Percentiles rank a stretch among this genome's conserved stretches.
Evolutionary conservation across 2,888 invertebrate species (phyloP).

Genomic region (Mythimna pallens): DNA sequence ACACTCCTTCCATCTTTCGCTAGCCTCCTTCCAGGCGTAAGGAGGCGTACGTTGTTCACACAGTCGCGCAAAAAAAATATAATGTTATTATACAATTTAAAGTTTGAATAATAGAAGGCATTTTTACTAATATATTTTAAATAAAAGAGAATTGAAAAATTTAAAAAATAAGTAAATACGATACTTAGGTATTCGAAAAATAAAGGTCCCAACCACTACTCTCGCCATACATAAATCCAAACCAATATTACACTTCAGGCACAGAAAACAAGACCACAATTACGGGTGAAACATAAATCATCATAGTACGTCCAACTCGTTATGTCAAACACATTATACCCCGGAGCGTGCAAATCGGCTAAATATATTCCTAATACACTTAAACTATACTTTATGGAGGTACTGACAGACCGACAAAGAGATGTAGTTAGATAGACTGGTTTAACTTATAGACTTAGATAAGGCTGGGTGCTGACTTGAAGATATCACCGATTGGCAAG

Average conservation of each 20-base stretch:
- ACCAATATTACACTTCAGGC: slow-evolving; percentile 25
- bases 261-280: slow-evolving; percentile 59
- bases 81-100: too few relatives aligned
- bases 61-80: too few relatives aligned
- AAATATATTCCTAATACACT: slow-evolving; percentile 74
- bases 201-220: background rate
- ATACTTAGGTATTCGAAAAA: too few relatives aligned
- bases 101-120: too few relatives aligned
- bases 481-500: slow-evolving; percentile 35
- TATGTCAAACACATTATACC: slow-evolving; percentile 68
- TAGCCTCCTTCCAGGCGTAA: too few relatives aligned
- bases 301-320: slow-evolving; percentile 64
- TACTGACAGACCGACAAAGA: slow-evolving; percentile 75
- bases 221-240: slow-evolving; percentile 27
- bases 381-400: slow-evolving; percentile 67
- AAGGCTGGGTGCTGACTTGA: slow-evolving; percentile 59
- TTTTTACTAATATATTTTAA: too few relatives aligned
- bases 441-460: slow-evolving; percentile 59
- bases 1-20: too few relatives aligned
- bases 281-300: slow-evolving; percentile 65
- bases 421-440: slow-evolving; percentile 56
- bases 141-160: too few relatives aligned
- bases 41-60: too few relatives aligned
- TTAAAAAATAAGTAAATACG: background rate
- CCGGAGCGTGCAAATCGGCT: slow-evolving; percentile 76